Percentiles rank a stretch among this genome's conserved stretches.
These are phyloP conservation scores for Sus cebifrons DNA, from an alignment of 2,797 vertebrate species.

Conservation along the genomic window DNA sequence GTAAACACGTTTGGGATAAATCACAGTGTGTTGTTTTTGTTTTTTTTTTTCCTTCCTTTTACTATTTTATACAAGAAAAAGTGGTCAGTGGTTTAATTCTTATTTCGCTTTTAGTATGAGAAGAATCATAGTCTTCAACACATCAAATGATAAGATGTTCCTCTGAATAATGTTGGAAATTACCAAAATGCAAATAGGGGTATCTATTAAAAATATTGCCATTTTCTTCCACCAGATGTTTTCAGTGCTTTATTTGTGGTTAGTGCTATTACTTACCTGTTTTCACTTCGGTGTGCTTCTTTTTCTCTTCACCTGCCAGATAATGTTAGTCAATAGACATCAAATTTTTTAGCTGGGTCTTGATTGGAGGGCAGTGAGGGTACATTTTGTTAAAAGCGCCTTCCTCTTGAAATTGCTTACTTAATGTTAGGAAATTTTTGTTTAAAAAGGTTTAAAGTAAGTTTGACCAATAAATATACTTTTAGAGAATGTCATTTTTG, in stretches of 20 bases:
- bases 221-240: not conserved
- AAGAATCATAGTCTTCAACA: constrained; percentile 58
- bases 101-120: constrained; percentile 78
- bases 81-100: constrained; percentile 82
- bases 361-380: not conserved
- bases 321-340: not conserved
- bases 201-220: not conserved
- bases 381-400: not conserved
- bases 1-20: constrained; percentile 89
- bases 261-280: not conserved
- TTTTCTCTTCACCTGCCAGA: not conserved
- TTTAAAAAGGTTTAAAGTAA: constrained; percentile 31
- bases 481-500: constrained; percentile 41
- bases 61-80: constrained; percentile 81
- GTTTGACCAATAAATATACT: not conserved
- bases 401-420: not conserved
- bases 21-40: constrained; percentile 83
- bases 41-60: constrained; percentile 89
- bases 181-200: constrained; percentile 49
- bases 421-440: not conserved
- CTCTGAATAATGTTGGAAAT: constrained; percentile 62
- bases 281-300: not conserved
- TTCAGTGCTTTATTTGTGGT: not conserved
- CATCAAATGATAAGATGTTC: constrained; percentile 45
- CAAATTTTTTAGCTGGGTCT: not conserved